Evolutionary conservation across 1,140 invertebrate species (phyloP).

Genomic region (Archegozetes longisetosus): DNA sequence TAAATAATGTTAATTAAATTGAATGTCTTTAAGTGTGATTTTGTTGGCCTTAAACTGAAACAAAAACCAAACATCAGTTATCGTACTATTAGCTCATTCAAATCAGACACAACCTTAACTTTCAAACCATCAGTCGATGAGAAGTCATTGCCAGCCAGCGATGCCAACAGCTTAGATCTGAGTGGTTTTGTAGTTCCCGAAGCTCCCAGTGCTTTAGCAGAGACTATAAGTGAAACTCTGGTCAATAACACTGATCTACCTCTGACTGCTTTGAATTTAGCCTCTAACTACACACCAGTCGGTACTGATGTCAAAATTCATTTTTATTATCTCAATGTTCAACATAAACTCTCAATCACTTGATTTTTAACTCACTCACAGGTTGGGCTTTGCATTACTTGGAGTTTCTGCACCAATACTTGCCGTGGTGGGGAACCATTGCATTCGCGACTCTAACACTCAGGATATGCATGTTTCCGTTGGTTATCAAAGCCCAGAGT

Average conservation of each 20-base stretch:
- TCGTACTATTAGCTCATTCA: too few species aligned
- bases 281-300: constrained; percentile 7
- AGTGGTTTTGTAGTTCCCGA: too few species aligned
- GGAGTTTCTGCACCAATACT: constrained; percentile 57
- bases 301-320: not conserved
- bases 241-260: not conserved
- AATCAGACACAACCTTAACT: too few species aligned
- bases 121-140: too few species aligned
- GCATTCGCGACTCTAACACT: constrained; percentile 57
- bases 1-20: too few species aligned
- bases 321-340: too few species aligned
- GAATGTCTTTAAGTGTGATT: too few species aligned
- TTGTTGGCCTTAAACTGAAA: too few species aligned
- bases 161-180: too few species aligned
- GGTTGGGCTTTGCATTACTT: constrained; percentile 60
- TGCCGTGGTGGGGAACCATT: constrained; percentile 85
- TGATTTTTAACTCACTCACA: constrained; percentile 22
- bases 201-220: not conserved
- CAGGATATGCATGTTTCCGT: constrained; percentile 56
- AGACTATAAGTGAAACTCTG: not conserved
- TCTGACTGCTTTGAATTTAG: not conserved
- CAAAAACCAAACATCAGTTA: too few species aligned
- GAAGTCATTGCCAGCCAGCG: too few species aligned
- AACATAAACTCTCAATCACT: not conserved
- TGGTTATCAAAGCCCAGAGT: constrained; percentile 58